A percentile compares a stretch with the other conserved stretches of the same genome.
Conservation (phyloP, 2,797 vertebrate genomes). For the Smutsia gigantea region DNA sequence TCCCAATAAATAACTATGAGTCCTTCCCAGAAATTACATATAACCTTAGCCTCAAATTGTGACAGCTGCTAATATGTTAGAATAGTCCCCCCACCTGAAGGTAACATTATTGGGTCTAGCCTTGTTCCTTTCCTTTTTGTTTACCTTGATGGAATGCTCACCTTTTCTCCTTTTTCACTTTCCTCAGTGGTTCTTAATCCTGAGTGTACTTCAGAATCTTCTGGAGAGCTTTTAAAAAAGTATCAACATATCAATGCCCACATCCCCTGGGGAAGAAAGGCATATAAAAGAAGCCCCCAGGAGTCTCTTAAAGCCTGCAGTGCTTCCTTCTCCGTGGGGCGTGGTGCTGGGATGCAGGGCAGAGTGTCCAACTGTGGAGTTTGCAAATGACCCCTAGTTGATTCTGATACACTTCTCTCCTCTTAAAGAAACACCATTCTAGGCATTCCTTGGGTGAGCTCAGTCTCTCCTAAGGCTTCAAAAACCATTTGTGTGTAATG, state of each 20-base stretch:
- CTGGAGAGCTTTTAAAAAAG: not conserved
- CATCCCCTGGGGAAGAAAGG: not conserved
- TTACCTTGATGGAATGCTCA: not conserved
- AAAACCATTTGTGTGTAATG: not conserved
- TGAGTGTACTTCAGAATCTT: not conserved
- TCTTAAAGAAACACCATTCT: not conserved
- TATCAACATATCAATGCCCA: not conserved
- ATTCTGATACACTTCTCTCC: not conserved
- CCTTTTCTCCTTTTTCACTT: not conserved
- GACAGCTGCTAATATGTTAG: not conserved
- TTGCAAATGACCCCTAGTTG: not conserved
- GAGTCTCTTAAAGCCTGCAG: not conserved
- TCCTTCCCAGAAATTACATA: not conserved
- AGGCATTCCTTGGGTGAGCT: not conserved
- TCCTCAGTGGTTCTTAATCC: not conserved
- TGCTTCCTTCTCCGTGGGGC: not conserved
- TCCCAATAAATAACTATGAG: not conserved
- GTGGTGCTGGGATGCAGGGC: not conserved
- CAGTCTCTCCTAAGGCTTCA: not conserved
- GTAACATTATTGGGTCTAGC: not conserved
- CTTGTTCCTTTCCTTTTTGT: not conserved
- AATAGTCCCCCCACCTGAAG: not conserved
- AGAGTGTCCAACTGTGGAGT: not conserved
- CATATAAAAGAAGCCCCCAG: not conserved
- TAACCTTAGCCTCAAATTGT: not conserved